phyloP scores from a whole-genome alignment of 2,888 invertebrate genomes.

The Parasteatoda lunata region DNA sequence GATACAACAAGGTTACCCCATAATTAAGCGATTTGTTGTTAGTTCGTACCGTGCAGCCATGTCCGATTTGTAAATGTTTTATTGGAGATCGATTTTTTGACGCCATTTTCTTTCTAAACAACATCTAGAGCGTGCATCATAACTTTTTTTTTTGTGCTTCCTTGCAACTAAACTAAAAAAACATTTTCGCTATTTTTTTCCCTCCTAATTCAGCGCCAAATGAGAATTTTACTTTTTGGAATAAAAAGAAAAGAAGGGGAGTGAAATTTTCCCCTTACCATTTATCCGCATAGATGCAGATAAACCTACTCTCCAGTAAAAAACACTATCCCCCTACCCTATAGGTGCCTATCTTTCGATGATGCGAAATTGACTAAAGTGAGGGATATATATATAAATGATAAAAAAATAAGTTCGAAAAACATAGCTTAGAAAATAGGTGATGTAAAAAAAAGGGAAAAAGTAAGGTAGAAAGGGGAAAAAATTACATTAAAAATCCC shows the following conservation, averaged over 20 bases:
- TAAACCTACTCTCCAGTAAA: not conserved
- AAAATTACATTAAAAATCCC: slow-evolving; percentile 59
- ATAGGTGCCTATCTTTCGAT: slow-evolving; percentile 55
- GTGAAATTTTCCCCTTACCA: not conserved
- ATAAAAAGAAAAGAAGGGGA: not conserved
- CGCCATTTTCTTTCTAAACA: slow-evolving; percentile 33
- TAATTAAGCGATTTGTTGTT: slow-evolving; percentile 67
- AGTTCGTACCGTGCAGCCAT: slow-evolving; percentile 15
- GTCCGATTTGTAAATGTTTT: slow-evolving; percentile 60
- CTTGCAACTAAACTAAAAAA: not conserved
- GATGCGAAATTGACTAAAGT: slow-evolving; percentile 43
- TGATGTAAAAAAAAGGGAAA: not conserved
- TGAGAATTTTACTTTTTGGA: slow-evolving; percentile 30
- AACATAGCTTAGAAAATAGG: slow-evolving; percentile 12
- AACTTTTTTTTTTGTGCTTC: slow-evolving; percentile 4
- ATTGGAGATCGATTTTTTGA: slow-evolving; percentile 47
- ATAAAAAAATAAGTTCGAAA: slow-evolving; percentile 42
- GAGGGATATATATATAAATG: not conserved
- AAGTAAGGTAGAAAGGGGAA: slow-evolving; percentile 9
- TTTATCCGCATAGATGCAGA: slow-evolving; percentile 36
- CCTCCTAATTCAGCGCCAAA: slow-evolving; percentile 3
- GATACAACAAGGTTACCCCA: slow-evolving; percentile 24
- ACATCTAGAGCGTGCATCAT: slow-evolving; percentile 20
- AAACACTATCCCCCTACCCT: slow-evolving; percentile 1
- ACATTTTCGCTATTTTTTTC: not conserved